Evolutionary conservation across 2,797 vertebrate genomes (phyloP).

Genomic region (Varecia variegata): DNA sequence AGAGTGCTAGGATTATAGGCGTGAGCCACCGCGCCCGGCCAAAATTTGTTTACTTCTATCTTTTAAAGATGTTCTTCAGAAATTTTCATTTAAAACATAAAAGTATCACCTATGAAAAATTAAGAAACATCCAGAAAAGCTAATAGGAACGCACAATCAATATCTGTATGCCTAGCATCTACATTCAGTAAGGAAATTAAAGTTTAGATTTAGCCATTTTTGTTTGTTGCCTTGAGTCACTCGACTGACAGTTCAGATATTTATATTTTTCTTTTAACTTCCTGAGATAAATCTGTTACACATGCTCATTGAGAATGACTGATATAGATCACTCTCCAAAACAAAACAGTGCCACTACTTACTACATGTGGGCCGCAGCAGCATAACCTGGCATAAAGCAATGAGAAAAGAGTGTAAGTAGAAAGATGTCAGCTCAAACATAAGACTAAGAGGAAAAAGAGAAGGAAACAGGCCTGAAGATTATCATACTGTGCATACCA

Average conservation of each 20-base stretch:
- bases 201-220: neutral
- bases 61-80: constrained; percentile 46
- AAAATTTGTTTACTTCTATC: neutral
- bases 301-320: neutral
- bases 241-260: neutral
- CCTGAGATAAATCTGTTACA: neutral
- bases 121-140: neutral
- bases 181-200: neutral
- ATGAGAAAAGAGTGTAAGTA: neutral
- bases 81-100: constrained; percentile 32
- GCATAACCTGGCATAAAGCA: neutral
- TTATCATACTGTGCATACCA: neutral
- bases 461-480: neutral
- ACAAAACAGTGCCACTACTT: neutral
- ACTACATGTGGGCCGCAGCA: neutral
- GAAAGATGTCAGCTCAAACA: neutral
- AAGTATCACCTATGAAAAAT: neutral
- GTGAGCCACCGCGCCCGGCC: too few relatives aligned
- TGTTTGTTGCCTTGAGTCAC: neutral
- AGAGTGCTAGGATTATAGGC: too few relatives aligned
- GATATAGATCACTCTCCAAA: neutral
- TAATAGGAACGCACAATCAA: neutral
- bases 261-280: neutral
- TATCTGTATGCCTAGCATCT: neutral
- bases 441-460: neutral